phyloP scores from a whole-genome alignment of 1,140 invertebrate genomes.

The Meloidogyne floridensis region DNA sequence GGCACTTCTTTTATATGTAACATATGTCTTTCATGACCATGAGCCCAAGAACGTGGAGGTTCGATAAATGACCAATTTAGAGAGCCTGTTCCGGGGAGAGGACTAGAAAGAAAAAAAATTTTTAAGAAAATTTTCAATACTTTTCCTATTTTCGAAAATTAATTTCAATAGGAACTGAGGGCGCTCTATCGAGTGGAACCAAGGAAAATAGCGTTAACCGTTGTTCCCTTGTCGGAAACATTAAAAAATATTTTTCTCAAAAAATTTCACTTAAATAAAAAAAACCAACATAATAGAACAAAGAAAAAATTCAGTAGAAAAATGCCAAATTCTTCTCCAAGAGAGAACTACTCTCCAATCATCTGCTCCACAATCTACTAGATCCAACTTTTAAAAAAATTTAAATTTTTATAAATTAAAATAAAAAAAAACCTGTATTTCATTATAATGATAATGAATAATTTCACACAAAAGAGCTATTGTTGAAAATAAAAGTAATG shows the following conservation, averaged over 20 bases:
- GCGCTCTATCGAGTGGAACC: too few species aligned
- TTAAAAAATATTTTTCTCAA: too few species aligned
- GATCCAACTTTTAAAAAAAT: slow-evolving; percentile 51
- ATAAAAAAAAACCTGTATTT: slow-evolving; percentile 51
- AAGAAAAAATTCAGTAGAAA: slow-evolving; percentile 53
- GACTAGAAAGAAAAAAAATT: too few species aligned
- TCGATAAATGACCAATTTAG: slow-evolving; percentile 54
- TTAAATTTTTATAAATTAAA: neutral
- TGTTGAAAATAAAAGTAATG: slow-evolving; percentile 56
- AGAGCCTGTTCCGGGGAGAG: slow-evolving; percentile 27
- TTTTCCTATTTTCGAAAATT: too few species aligned
- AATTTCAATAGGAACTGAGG: too few species aligned
- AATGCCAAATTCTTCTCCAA: slow-evolving; percentile 49
- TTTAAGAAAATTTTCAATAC: too few species aligned
- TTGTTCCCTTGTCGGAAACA: too few species aligned
- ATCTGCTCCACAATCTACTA: slow-evolving; percentile 64
- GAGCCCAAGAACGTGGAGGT: slow-evolving; percentile 30
- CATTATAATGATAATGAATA: slow-evolving; percentile 60
- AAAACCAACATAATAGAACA: slow-evolving; percentile 38
- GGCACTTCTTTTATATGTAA: slow-evolving; percentile 43
- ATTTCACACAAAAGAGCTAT: slow-evolving; percentile 59
- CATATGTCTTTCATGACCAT: slow-evolving; percentile 29
- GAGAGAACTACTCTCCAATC: slow-evolving; percentile 63
- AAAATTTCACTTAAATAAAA: too few species aligned
- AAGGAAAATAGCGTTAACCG: too few species aligned